phyloP scores from a whole-genome alignment of 2,888 invertebrate species.

The Siphlonurus alternatus region DNA sequence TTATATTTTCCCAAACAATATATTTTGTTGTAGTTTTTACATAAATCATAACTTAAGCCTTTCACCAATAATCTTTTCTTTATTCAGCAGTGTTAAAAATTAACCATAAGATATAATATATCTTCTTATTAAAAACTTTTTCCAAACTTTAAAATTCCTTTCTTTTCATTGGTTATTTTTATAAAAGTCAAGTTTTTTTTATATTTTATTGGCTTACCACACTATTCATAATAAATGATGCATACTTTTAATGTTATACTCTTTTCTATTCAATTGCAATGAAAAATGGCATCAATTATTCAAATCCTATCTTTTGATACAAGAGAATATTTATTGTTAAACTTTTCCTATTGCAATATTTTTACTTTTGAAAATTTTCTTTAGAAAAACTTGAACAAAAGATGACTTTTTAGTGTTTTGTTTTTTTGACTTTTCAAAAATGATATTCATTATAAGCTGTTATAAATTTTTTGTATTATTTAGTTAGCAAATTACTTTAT shows the following conservation, averaged over 20 bases:
- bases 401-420: background rate
- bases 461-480: too few relatives aligned
- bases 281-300: conserved; percentile 2
- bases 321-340: background rate
- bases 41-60: background rate
- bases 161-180: background rate
- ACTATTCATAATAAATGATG: background rate
- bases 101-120: too few relatives aligned
- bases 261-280: background rate
- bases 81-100: too few relatives aligned
- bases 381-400: background rate
- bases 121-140: too few relatives aligned
- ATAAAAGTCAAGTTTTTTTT: background rate
- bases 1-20: too few relatives aligned
- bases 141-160: too few relatives aligned
- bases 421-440: background rate
- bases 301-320: background rate
- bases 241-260: background rate
- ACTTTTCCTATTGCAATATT: background rate
- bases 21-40: too few relatives aligned
- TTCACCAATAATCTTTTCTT: background rate
- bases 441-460: too few relatives aligned
- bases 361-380: background rate
- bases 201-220: background rate
- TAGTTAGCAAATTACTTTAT: too few relatives aligned